These are phyloP conservation scores for Sarcophilus harrisii DNA, from an alignment of 2,797 vertebrate species.

Conservation along the genomic window DNA sequence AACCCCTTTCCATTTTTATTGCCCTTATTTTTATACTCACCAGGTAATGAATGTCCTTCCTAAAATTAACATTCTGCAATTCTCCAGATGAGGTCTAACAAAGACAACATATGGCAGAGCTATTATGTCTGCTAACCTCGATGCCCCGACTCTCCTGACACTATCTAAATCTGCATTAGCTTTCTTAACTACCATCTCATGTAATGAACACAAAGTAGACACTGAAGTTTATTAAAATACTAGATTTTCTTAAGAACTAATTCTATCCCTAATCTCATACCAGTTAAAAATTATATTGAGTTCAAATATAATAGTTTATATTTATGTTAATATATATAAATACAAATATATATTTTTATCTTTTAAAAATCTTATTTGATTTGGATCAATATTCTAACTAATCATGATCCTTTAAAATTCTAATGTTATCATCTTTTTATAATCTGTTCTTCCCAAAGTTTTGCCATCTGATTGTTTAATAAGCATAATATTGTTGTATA, in stretches of 20 bases:
- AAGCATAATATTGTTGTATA: not conserved
- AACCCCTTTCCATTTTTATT: not conserved
- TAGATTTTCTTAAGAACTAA: not conserved
- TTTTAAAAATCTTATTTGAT: not conserved
- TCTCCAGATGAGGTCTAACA: not conserved
- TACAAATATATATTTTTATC: not conserved
- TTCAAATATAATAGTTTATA: not conserved
- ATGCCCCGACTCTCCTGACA: not conserved
- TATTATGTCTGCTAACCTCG: not conserved
- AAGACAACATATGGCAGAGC: not conserved
- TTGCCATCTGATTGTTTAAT: not conserved
- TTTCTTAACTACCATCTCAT: not conserved
- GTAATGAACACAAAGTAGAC: not conserved
- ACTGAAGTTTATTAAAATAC: not conserved
- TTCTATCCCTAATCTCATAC: not conserved
- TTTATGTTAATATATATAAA: too few species aligned
- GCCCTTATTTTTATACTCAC: not conserved
- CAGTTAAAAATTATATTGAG: not conserved
- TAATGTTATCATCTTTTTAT: not conserved
- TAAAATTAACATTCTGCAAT: not conserved
- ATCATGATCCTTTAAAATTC: not conserved
- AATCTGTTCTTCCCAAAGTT: not conserved
- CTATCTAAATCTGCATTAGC: not conserved
- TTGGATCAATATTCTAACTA: not conserved
- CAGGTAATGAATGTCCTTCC: not conserved